phyloP scores from a whole-genome alignment of 2,113 vertebrate genomes.

The Eulemur macaco region DNA sequence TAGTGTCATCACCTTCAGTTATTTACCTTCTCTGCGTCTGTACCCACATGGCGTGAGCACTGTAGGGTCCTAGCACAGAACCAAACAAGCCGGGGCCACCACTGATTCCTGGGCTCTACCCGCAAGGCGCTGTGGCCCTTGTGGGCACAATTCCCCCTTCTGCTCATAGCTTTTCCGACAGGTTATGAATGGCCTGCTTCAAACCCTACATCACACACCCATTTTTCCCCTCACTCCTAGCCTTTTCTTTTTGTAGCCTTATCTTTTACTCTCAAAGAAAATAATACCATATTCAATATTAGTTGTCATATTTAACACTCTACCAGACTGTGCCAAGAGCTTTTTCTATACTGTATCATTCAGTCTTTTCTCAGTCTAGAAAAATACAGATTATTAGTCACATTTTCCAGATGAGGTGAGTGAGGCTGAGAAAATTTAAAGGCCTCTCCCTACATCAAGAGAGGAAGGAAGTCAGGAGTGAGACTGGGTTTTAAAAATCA shows the following conservation, averaged over 20 bases:
- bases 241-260: background rate
- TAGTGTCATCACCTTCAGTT: background rate
- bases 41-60: background rate
- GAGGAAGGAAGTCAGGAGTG: background rate
- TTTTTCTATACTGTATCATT: background rate
- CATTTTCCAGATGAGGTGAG: background rate
- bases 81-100: background rate
- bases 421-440: background rate
- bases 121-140: background rate
- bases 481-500: background rate
- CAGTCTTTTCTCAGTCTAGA: background rate
- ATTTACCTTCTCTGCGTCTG: accelerated
- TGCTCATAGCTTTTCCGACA: background rate
- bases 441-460: background rate
- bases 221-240: background rate
- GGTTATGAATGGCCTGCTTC: background rate
- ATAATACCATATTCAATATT: background rate
- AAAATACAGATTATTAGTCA: background rate
- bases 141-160: background rate
- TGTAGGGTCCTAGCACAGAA: background rate
- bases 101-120: no score
- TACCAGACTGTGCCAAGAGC: background rate
- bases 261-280: background rate
- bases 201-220: background rate
- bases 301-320: background rate